phyloP scores from a whole-genome alignment of 2,888 invertebrate genomes.

The Chrysina gloriosa region DNA sequence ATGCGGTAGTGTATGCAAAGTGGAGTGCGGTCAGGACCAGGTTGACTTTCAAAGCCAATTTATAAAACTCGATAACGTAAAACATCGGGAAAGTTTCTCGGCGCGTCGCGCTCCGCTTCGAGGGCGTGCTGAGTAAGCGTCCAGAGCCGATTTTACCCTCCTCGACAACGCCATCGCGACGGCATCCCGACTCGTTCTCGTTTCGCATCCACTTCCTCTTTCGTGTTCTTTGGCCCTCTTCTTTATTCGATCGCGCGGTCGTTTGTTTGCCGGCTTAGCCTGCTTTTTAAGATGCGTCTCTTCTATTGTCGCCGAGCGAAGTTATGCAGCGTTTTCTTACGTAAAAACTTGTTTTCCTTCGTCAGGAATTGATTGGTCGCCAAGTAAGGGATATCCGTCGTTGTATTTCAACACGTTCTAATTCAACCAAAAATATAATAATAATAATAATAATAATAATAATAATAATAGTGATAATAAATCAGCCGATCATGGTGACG shows the following conservation, averaged over 20 bases:
- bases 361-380: no score
- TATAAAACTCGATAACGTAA: conserved; percentile 63
- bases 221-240: neutral
- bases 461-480: no score
- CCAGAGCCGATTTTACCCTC: neutral
- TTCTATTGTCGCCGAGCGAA: no score
- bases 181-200: neutral
- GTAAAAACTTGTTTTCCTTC: no score
- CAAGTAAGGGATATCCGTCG: no score
- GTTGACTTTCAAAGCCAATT: conserved; percentile 63
- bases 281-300: no score
- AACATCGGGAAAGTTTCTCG: conserved; percentile 60
- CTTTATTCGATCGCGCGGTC: neutral
- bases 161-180: neutral
- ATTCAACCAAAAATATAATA: no score
- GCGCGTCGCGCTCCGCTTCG: conserved; percentile 41
- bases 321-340: no score
- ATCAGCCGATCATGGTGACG: no score
- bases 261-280: no score
- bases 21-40: conserved; percentile 58
- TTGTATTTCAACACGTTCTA: no score
- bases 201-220: neutral
- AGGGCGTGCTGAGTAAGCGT: neutral
- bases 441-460: no score
- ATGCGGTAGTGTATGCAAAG: conserved; percentile 63